Evolutionary conservation across 2,888 invertebrate genomes (phyloP), one percentile per base, ranked within the genome.

Genomic region (Acanthococcus lagerstroemiae): DNA sequence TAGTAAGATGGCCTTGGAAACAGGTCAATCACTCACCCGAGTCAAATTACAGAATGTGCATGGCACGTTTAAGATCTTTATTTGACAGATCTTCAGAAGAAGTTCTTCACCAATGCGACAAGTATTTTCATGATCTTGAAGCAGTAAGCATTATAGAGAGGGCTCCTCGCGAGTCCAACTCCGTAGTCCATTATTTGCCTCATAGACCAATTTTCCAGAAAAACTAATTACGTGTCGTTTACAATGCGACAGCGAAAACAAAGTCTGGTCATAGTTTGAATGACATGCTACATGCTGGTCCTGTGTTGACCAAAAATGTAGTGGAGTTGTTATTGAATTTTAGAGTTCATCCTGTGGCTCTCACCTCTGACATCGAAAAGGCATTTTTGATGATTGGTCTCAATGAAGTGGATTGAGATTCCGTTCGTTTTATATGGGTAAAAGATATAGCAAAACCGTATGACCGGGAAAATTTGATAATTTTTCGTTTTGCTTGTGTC

Each of bases 331-430:
- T 37, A 37, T 37, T 37, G 37, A 37, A 37, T 37, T 56, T 56
- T 27, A n/a, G 55, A 12, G 4, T 56, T 1, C 4, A 30, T 19
- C 19, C 5, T 6, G 9, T 30, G n/a, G 55, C 1, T 19, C 21
- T 56, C 5, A n/a, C 21, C 6, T 26, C 55, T 3, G 55, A 56
- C 19, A 56, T 56, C 1, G 55, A 56, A 30, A 56, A 56, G 21
- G 55, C 55, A 1, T 56, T 56, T 19, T 21, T 56, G 3, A 26
- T 27, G 21, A 30, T 56, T 3, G 27, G 6, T 2, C 12, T 56
- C 1, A 19, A 37, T 19, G 9, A 3, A 2, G 19, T 19, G 6
- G 55, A 56, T 19, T 6, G 37, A 15, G 55, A 56, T 37, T 12
- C 19, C 1, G 30, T 30, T 2, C 9, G 55, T 2, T 56, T 56